These are phyloP conservation scores for Naja naja DNA, from an alignment of 2,113 vertebrate species.

Conservation along the genomic window DNA sequence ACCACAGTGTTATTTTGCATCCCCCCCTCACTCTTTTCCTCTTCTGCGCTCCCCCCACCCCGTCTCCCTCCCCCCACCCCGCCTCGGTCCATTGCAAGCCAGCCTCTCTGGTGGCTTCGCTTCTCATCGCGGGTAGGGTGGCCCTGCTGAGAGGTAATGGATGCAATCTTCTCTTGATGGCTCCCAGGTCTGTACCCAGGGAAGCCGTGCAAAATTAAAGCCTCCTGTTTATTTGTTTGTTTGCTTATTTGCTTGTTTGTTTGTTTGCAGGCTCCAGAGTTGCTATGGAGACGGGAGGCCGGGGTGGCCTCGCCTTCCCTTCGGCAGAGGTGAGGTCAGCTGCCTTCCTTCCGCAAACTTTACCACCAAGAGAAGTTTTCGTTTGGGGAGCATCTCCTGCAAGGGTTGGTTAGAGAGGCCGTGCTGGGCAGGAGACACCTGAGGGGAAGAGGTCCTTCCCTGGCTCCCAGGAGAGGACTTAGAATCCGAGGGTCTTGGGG, in stretches of 20 bases:
- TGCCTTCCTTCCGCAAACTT: neutral
- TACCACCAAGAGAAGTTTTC: neutral
- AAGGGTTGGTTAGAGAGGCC: neutral
- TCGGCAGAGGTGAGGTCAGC: neutral
- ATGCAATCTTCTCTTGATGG: conserved; percentile 72
- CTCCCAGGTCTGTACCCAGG: conserved; percentile 71
- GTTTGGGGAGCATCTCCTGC: fast-evolving
- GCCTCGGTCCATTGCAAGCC: conserved; percentile 16
- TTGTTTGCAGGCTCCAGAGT: conserved; percentile 40
- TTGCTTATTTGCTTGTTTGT: neutral
- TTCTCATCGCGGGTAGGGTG: conserved; percentile 16
- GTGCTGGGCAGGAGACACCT: too few species aligned
- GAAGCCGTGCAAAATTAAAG: conserved; percentile 71
- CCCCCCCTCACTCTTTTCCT: neutral
- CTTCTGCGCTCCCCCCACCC: neutral
- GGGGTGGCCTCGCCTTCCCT: neutral
- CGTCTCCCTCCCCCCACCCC: neutral
- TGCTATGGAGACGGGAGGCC: conserved; percentile 61
- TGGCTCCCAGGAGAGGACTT: too few species aligned
- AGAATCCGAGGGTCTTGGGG: too few species aligned
- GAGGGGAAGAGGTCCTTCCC: too few species aligned
- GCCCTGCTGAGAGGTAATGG: conserved; percentile 69
- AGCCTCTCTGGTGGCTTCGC: conserved; percentile 27
- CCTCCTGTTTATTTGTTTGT: neutral
- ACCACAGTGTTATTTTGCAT: neutral